phyloP scores from a whole-genome alignment of 30 jellyfish, hydroid and myxozoan species.

The Pelagia noctiluca region DNA sequence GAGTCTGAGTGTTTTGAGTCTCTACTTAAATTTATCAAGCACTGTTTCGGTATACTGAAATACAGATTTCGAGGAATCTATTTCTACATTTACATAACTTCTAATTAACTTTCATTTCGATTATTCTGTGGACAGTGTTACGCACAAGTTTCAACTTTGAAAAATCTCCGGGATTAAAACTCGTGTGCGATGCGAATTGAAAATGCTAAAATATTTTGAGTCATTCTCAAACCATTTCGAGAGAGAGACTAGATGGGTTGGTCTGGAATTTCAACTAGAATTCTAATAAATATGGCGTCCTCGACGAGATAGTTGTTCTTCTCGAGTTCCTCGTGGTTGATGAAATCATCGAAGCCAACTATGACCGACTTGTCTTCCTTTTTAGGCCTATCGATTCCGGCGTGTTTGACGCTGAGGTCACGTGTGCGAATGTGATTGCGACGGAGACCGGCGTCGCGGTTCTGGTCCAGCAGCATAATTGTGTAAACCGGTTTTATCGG shows the following conservation, averaged over 20 bases:
- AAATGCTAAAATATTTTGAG: no score
- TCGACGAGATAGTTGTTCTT: constrained; percentile 84
- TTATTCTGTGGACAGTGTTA: no score
- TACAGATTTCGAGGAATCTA: no score
- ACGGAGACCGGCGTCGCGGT: constrained; percentile 77
- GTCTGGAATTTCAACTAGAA: constrained; percentile 89
- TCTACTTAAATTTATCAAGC: no score
- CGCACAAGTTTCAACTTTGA: no score
- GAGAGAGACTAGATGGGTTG: constrained; percentile 20
- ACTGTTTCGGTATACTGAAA: no score
- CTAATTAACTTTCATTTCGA: no score
- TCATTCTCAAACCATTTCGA: no score
- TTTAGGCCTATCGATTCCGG: constrained; percentile 90
- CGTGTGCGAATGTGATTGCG: constrained; percentile 91
- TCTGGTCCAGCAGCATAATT: constrained; percentile 84
- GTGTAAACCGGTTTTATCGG: constrained; percentile 97
- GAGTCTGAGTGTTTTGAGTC: no score
- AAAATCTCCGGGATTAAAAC: no score
- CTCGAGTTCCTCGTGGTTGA: constrained; percentile 92
- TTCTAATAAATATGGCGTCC: constrained; percentile 86
- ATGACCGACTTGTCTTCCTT: constrained; percentile 91
- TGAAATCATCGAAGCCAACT: constrained; percentile 96
- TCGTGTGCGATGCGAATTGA: no score
- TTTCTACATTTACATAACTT: no score
- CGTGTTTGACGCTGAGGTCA: constrained; percentile 86